phyloP scores from a whole-genome alignment of 2,888 invertebrate genomes.

The Disparrhopalites patrizii region DNA sequence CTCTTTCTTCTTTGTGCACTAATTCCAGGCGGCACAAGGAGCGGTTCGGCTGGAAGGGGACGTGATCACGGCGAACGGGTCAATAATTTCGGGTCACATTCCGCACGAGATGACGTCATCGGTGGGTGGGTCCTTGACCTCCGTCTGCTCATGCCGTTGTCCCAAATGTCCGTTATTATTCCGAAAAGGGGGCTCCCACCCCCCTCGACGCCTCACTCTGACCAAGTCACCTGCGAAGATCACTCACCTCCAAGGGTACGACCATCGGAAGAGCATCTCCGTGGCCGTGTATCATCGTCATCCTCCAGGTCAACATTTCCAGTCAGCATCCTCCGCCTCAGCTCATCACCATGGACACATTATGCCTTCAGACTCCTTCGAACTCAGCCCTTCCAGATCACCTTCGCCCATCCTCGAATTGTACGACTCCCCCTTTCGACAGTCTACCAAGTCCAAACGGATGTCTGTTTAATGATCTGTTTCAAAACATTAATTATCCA shows the following conservation, averaged over 20 bases:
- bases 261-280: conserved; percentile 41
- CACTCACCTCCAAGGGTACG: conserved; percentile 41
- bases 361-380: conserved; percentile 48
- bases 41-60: conserved; percentile 94
- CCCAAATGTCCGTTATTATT: conserved; percentile 45
- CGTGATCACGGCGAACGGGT: conserved; percentile 91
- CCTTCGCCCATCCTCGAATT: conserved; percentile 47
- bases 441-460: conserved; percentile 40
- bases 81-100: conserved; percentile 64
- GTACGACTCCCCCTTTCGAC: conserved; percentile 46
- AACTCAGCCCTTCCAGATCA: conserved; percentile 45
- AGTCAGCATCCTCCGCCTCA: too few relatives aligned
- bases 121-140: conserved; percentile 46
- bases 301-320: conserved; percentile 12
- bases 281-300: conserved; percentile 48
- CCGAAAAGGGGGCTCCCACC: conserved; percentile 40
- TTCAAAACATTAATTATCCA: too few relatives aligned
- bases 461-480: conserved; percentile 44
- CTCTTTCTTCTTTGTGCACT: too few relatives aligned
- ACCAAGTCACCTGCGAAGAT: conserved; percentile 48
- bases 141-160: conserved; percentile 51
- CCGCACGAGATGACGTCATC: conserved; percentile 55
- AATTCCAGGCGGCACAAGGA: conserved; percentile 78
- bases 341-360: conserved; percentile 40
- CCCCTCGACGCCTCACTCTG: conserved; percentile 44